phyloP scores from a whole-genome alignment of 2,113 vertebrate species.

The Serilophus lunatus region DNA sequence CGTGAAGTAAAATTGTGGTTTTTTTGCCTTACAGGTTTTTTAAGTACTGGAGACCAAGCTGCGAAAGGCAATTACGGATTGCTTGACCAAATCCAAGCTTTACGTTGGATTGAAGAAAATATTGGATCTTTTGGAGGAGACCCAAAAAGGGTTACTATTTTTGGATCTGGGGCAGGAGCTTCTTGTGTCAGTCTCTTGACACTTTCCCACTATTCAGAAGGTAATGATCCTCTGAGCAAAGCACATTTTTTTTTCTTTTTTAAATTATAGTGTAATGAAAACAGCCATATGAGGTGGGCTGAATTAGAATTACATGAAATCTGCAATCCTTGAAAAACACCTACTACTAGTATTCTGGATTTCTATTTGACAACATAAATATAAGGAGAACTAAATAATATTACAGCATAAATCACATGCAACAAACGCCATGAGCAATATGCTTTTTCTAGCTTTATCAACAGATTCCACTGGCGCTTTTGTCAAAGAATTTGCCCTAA shows the following conservation, averaged over 20 bases:
- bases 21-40: conserved; percentile 79
- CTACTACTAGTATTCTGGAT: background rate
- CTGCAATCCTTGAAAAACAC: background rate
- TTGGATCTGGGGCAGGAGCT: conserved; percentile 94
- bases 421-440: background rate
- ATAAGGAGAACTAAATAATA: background rate
- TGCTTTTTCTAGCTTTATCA: background rate
- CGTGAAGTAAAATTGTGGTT: background rate
- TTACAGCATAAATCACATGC: background rate
- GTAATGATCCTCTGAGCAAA: conserved; percentile 66
- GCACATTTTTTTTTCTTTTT: background rate
- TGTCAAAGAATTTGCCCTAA: background rate
- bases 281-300: background rate
- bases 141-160: conserved; percentile 93
- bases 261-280: background rate
- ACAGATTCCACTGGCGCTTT: background rate
- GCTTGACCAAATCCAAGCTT: conserved; percentile 95
- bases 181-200: conserved; percentile 95
- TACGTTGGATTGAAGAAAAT: conserved; percentile 97
- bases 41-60: conserved; percentile 96
- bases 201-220: conserved; percentile 96
- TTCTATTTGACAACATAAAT: background rate
- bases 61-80: conserved; percentile 97
- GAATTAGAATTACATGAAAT: background rate
- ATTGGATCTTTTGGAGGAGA: conserved; percentile 94